Percentiles rank a stretch among this genome's conserved stretches.
Conservation (phyloP, 2,888 invertebrate species). For the Aproaerema taeniolella region DNA sequence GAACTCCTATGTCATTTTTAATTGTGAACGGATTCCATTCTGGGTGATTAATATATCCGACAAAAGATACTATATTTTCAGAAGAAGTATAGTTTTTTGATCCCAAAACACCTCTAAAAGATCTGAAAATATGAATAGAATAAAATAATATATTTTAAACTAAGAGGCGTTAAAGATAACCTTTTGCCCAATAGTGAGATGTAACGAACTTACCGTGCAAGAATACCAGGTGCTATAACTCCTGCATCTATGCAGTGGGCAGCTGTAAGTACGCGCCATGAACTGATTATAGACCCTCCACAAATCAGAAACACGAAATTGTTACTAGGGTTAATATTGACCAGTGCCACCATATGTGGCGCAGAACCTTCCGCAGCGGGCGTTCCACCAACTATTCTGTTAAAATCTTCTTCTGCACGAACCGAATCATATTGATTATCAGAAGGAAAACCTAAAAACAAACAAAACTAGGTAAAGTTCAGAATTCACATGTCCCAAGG, state of each 20-base stretch:
- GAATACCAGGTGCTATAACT: too few species aligned
- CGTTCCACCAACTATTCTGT: conserved; percentile 35
- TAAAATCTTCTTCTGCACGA: too few species aligned
- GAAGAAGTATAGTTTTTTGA: not conserved
- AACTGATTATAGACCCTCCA: conserved; percentile 44
- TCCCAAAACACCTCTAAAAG: not conserved
- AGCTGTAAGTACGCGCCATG: conserved; percentile 43
- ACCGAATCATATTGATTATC: too few species aligned
- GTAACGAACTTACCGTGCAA: too few species aligned
- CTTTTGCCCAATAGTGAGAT: too few species aligned
- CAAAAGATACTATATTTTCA: not conserved
- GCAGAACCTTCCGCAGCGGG: conserved; percentile 28
- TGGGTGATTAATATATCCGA: conserved; percentile 27
- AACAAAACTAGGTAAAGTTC: too few species aligned
- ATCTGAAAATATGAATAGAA: not conserved
- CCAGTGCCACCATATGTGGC: conserved; percentile 32
- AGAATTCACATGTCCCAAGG: too few species aligned
- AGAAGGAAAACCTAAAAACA: not conserved
- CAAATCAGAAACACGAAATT: conserved; percentile 30
- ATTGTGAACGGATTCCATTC: conserved; percentile 25
- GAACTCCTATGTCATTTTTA: conserved; percentile 35
- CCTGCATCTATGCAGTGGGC: conserved; percentile 57
- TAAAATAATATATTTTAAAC: not conserved
- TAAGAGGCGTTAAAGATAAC: too few species aligned
- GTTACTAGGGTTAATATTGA: conserved; percentile 21